Base-by-base conservation (phyloP, 2,797 vertebrate genomes). In the Enteromius thamalakanensis region DNA sequence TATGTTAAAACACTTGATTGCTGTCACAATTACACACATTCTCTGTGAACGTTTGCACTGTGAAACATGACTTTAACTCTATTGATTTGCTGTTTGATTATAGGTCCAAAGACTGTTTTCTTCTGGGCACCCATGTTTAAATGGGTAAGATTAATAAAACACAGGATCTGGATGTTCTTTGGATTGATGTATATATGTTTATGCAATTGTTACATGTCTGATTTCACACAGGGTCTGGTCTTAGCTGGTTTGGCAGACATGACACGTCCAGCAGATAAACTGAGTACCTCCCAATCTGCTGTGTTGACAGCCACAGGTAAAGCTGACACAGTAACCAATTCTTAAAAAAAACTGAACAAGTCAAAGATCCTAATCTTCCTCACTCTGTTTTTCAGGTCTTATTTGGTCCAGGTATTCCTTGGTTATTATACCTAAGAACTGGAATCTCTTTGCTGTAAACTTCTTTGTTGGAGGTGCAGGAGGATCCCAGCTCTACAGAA, bases 41-140 rank as follows among this genome's bases (percentile, higher is more conserved):
- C 6, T 49, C 5, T 53, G 32, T 40, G 5, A 68, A 80, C 9
- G 67, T 70, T 53, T 45, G 14, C 1, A 7, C 34, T 77, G 76
- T 47, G 6, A 49, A 67, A 37, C 34, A 32, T 15, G 10, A 55
- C 5, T 65, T 78, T 51, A 47, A 69, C 37, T 71, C 2, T 64
- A 51, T 45, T 62, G 49, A 83, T 81, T 51, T 83, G 55, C 81
- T 85, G 67, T 78, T 49, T 76, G 88, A 91, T 23, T 77, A 26
- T 26, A 99, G 98, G 98, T 93, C 98, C 98, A 77, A 98, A 92
- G 93, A 99, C 98, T 1, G 96, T 99, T 85, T 99, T 99, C 93
- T 99, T 99, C 94, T 99, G 98, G 98, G 97, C 98, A 79, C 98
- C 98, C 17, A 0, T 99, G 93, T 99, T 99, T 94, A 99, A 99